Evolutionary conservation across 2,113 vertebrate species (phyloP).

Genomic region (Microtus montanus): DNA sequence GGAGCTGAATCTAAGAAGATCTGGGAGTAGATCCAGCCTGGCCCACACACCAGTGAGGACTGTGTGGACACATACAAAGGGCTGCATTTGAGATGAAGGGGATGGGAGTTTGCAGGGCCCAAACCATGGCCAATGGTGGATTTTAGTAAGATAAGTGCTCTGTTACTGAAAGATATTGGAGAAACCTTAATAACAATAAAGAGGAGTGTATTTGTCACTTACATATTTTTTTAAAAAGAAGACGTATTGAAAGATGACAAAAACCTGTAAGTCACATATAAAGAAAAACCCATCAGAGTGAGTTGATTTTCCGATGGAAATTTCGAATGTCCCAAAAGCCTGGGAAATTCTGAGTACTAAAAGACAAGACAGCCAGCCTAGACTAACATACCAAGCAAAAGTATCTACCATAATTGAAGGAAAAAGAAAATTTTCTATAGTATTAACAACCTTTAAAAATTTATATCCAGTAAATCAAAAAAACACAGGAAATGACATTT

Average conservation of each 20-base stretch:
- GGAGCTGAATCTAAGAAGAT: constrained; percentile 99
- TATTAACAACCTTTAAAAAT: too few species aligned
- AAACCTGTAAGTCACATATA: too few species aligned
- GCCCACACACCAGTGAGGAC: constrained; percentile 90
- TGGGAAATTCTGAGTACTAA: not conserved
- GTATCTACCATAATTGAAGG: too few species aligned
- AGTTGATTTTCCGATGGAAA: not conserved
- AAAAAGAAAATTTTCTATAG: too few species aligned
- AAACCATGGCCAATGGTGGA: constrained; percentile 94
- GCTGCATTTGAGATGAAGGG: constrained; percentile 93
- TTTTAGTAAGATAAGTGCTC: constrained; percentile 91
- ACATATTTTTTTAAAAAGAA: not conserved
- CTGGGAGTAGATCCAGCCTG: constrained; percentile 97
- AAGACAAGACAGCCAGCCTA: not conserved
- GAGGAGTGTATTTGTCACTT: constrained; percentile 17
- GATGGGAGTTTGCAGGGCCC: constrained; percentile 94
- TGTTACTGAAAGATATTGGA: not conserved
- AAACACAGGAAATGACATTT: too few species aligned
- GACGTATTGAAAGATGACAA: not conserved
- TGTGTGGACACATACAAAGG: constrained; percentile 96
- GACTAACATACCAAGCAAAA: not conserved
- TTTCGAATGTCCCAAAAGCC: not conserved
- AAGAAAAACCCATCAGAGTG: not conserved
- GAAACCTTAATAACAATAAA: constrained; percentile 68
- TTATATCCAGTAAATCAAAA: too few species aligned